Evolutionary conservation across 2,113 vertebrate genomes (phyloP).

Genomic region (Calyptomena viridis): DNA sequence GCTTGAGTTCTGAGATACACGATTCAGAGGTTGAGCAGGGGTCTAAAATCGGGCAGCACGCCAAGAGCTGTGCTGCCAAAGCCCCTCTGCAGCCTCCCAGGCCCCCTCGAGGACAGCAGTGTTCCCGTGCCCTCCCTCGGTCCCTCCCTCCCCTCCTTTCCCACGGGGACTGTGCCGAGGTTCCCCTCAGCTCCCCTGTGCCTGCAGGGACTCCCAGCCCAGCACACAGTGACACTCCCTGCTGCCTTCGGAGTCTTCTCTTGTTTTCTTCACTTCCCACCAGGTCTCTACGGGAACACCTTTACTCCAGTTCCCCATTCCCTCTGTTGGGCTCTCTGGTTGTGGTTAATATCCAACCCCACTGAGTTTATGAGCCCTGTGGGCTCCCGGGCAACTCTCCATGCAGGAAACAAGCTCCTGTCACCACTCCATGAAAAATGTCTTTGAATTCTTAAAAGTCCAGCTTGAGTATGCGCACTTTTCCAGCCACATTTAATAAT

Average conservation of each 20-base stretch:
- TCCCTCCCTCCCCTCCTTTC: too few relatives aligned
- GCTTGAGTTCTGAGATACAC: neutral
- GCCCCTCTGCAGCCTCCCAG: neutral
- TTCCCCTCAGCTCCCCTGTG: neutral
- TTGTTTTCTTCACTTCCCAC: neutral
- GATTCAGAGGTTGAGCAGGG: neutral
- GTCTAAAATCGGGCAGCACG: accelerated
- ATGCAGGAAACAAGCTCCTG: neutral
- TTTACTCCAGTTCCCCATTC: neutral
- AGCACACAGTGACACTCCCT: neutral
- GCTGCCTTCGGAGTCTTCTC: neutral
- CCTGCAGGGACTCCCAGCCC: neutral
- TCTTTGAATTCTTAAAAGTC: neutral
- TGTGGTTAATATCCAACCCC: neutral
- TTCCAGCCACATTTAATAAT: neutral
- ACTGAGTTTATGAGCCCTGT: neutral
- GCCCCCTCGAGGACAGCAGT: accelerated
- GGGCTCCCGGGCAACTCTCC: neutral
- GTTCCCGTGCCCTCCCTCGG: neutral
- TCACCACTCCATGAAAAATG: neutral
- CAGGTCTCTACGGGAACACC: neutral
- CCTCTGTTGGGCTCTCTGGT: accelerated
- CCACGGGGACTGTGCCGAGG: neutral
- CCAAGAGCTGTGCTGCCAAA: accelerated
- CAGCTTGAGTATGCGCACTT: neutral